These are phyloP conservation scores for Drosophila mimetica DNA, from an alignment of 2,888 invertebrate genomes.

Conservation along the genomic window DNA sequence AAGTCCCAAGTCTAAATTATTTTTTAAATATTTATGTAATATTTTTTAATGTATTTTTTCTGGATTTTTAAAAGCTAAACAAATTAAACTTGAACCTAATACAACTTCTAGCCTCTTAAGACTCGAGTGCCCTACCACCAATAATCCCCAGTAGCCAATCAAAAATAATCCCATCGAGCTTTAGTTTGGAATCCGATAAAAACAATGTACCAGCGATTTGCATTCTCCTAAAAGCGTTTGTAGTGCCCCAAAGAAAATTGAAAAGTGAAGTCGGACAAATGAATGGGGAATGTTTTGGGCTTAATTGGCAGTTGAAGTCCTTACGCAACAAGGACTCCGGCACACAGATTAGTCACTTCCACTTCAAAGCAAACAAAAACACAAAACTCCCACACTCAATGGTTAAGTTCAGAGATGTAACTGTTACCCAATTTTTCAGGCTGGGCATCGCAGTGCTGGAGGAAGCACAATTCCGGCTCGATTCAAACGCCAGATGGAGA, in stretches of 20 bases:
- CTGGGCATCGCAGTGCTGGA: slow-evolving; percentile 83
- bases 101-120: no score
- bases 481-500: slow-evolving; percentile 83
- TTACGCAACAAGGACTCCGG: slow-evolving; percentile 1
- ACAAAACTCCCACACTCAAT: background rate
- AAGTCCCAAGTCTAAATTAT: no score
- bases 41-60: no score
- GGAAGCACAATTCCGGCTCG: slow-evolving; percentile 83
- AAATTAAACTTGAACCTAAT: no score
- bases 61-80: no score
- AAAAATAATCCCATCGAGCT: background rate
- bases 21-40: no score
- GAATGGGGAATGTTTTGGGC: background rate
- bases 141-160: background rate
- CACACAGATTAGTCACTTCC: background rate
- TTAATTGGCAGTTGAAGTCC: slow-evolving; percentile 7
- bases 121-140: no score
- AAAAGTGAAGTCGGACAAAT: background rate
- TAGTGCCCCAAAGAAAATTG: background rate
- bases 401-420: background rate
- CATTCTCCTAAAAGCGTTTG: background rate
- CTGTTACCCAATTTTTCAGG: slow-evolving; percentile 53
- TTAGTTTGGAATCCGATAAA: background rate
- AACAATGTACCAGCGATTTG: background rate
- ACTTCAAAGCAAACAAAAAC: background rate